A percentile compares a stretch with the other conserved stretches of the same genome.
These are phyloP conservation scores for Toxostoma redivivum DNA, from an alignment of 2,113 vertebrate genomes.

Conservation along the genomic window DNA sequence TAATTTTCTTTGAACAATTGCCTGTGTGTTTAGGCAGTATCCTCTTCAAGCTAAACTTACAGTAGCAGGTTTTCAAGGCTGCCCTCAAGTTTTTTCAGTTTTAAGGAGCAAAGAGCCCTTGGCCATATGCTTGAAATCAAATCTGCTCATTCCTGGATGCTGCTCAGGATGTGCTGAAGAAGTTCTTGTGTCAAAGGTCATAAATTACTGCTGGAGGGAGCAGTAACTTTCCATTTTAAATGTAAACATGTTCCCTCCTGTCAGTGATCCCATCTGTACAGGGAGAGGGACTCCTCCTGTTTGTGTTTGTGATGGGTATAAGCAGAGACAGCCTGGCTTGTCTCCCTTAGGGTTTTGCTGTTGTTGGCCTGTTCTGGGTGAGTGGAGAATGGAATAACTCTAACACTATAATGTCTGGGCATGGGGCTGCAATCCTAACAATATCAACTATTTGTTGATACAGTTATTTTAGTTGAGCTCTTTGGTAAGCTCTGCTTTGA, in stretches of 20 bases:
- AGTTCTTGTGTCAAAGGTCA: neutral
- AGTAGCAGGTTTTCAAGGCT: neutral
- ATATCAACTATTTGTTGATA: neutral
- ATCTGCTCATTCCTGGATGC: neutral
- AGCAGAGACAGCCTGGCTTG: neutral
- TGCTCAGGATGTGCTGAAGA: neutral
- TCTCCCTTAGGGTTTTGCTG: neutral
- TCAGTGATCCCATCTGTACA: neutral
- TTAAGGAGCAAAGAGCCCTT: neutral
- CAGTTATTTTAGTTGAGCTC: neutral
- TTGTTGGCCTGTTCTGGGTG: neutral
- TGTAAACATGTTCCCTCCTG: neutral
- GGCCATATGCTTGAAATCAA: neutral
- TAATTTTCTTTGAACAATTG: neutral
- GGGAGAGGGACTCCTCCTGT: neutral
- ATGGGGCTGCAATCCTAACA: neutral
- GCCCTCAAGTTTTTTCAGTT: neutral
- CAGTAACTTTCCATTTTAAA: neutral
- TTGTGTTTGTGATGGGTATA: neutral
- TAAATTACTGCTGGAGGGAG: neutral
- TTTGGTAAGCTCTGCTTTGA: neutral
- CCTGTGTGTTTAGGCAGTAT: neutral
- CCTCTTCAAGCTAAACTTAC: neutral
- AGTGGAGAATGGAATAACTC: neutral
- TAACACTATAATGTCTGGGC: neutral